Conservation (phyloP, 2,888 invertebrate species). For the Julus scanicus region DNA sequence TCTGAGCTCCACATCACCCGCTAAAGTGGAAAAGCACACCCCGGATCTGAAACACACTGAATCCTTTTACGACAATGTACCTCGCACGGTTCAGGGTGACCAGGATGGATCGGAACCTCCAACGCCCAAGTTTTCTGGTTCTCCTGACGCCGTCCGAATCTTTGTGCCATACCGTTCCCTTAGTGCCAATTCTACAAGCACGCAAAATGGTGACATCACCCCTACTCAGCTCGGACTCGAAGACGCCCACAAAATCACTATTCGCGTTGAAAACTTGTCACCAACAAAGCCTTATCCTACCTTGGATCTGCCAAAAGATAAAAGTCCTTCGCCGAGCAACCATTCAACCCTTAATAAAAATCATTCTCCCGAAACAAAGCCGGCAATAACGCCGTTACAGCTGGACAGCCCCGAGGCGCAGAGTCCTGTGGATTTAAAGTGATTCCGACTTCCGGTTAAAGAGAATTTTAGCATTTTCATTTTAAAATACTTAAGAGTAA, state of each 20-base stretch:
- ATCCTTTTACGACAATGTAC: constrained; percentile 54
- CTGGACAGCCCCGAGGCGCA: constrained; percentile 46
- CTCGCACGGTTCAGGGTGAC: constrained; percentile 50
- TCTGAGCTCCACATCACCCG: constrained; percentile 43
- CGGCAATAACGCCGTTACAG: constrained; percentile 38
- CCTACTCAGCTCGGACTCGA: constrained; percentile 53
- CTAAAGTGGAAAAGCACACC: constrained; percentile 47
- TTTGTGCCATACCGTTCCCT: constrained; percentile 76
- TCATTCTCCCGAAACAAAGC: constrained; percentile 41
- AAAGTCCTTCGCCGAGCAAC: constrained; percentile 16
- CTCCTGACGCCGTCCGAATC: constrained; percentile 78
- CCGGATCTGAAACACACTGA: constrained; percentile 42
- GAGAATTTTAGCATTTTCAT: neutral
- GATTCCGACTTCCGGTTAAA: neutral
- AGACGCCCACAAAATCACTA: constrained; percentile 53
- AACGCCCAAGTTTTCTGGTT: constrained; percentile 59
- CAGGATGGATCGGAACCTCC: constrained; percentile 57
- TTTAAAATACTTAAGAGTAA: neutral
- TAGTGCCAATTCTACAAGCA: constrained; percentile 51
- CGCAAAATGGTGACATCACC: constrained; percentile 55
- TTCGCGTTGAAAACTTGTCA: constrained; percentile 50
- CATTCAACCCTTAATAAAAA: constrained; percentile 13
- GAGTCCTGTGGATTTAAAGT: constrained; percentile 52
- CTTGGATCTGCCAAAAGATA: neutral
- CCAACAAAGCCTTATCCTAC: constrained; percentile 51